These are phyloP conservation scores for Pseudomugil gertrudae DNA, from an alignment of 2,797 vertebrate genomes.

Conservation along the genomic window DNA sequence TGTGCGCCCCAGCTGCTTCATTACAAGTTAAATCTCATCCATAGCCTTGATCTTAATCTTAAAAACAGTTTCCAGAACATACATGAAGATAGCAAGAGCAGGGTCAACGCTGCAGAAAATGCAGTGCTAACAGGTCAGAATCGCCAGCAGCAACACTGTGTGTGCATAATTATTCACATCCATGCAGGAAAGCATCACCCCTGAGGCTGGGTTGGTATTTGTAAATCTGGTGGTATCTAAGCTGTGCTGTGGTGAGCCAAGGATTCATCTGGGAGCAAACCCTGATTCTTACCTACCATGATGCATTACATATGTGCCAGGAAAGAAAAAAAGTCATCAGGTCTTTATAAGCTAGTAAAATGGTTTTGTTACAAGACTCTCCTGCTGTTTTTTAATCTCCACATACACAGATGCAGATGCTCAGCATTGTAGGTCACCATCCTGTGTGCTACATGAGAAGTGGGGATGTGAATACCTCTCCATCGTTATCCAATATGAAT, in stretches of 20 bases:
- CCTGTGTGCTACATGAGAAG: not conserved
- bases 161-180: conserved; percentile 3
- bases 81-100: conserved; percentile 4
- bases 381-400: not conserved
- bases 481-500: not conserved
- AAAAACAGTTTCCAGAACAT: not conserved
- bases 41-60: not conserved
- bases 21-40: conserved; percentile 34
- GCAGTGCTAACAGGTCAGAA: not conserved
- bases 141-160: conserved; percentile 2
- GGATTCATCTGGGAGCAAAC: not conserved
- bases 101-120: not conserved
- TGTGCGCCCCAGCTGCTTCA: conserved; percentile 10
- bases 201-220: conserved; percentile 3
- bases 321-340: not conserved
- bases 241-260: conserved; percentile 16
- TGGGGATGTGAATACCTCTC: not conserved
- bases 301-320: conserved; percentile 11
- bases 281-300: conserved; percentile 3
- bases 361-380: not conserved
- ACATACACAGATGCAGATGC: too few relatives aligned
- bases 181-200: conserved; percentile 3
- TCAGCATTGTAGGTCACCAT: not conserved
- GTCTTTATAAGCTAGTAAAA: not conserved
- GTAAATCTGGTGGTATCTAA: conserved; percentile 1